Evolutionary conservation across 2,797 vertebrate genomes (phyloP), one percentile per base, ranked within the genome.

Genomic region (Cirrhinus mrigala): DNA sequence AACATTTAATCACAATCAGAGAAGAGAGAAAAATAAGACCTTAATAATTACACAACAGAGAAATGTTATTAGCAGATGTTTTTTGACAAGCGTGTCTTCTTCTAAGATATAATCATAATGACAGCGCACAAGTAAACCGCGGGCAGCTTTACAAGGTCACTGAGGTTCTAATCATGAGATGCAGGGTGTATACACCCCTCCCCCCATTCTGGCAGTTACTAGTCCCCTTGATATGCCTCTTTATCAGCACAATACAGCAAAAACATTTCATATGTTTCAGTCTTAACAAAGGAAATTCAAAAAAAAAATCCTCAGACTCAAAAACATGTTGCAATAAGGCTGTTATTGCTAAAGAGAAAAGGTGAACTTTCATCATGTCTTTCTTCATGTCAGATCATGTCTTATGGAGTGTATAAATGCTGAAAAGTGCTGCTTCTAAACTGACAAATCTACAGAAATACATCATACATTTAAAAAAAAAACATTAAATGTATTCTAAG

Each of bases 241-340:
- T 85, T 81, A 85, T 85, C 84, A 85, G 46, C 46, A 64, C 20
- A 80, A 15, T 27, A 40, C 83, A 33, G 83, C 80, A 56, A 87
- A 85, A 77, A 82, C 56, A 64, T 24, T 68, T 52, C 29, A 77
- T 75, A 66, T 58, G 69, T 24, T 87, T 83, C 86, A 79, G 22
- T 70, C 14, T 75, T 74, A 73, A 83, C 33, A 58, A 70, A 58
- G 66, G 33, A 62, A 60, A 33, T n/a, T n/a, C 33, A 44, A 16
- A 37, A 15, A 68, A 73, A 71, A 11, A 37, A 77, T 77, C 29
- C 10, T 77, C 6, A 20, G 44, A 69, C 22, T 77, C 56, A 33
- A 80, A 40, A 29, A 50, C 24, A 15, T 20, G 29, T 24, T 73
- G 78, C n/a, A 46, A 71, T 79, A 69, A 92, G 95, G 95, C 92